Conservation (phyloP, 2,113 vertebrate genomes). For the Tricholaema leucomelas region DNA sequence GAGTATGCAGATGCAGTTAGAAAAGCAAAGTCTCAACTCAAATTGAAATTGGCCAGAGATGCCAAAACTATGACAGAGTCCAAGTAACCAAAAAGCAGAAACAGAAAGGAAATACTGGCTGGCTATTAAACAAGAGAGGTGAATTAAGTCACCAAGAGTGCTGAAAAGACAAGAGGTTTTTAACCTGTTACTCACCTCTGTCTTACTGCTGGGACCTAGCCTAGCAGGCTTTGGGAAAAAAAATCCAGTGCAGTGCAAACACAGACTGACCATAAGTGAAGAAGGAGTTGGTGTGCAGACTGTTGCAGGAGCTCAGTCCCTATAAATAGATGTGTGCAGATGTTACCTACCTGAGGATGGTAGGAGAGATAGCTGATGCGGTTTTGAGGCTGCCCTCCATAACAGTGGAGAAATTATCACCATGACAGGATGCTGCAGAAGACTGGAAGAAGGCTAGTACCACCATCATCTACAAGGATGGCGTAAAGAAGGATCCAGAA, state of each 20-base stretch:
- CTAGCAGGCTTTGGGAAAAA: neutral
- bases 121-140: neutral
- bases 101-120: neutral
- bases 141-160: neutral
- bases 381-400: neutral
- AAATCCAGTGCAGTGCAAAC: neutral
- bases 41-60: neutral
- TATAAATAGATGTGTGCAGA: neutral
- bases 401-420: neutral
- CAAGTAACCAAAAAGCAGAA: neutral
- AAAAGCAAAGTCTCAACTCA: neutral
- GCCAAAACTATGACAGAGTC: neutral
- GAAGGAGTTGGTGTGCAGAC: neutral
- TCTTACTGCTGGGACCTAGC: neutral
- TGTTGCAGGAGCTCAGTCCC: neutral
- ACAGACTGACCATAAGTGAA: neutral
- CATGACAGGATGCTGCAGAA: neutral
- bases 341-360: neutral
- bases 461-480: neutral
- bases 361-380: neutral
- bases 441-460: neutral
- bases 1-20: accelerated
- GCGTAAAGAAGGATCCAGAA: neutral
- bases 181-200: neutral
- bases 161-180: neutral